Base-by-base conservation (phyloP, 2,113 vertebrate species). In the Cyanocitta stelleri region DNA sequence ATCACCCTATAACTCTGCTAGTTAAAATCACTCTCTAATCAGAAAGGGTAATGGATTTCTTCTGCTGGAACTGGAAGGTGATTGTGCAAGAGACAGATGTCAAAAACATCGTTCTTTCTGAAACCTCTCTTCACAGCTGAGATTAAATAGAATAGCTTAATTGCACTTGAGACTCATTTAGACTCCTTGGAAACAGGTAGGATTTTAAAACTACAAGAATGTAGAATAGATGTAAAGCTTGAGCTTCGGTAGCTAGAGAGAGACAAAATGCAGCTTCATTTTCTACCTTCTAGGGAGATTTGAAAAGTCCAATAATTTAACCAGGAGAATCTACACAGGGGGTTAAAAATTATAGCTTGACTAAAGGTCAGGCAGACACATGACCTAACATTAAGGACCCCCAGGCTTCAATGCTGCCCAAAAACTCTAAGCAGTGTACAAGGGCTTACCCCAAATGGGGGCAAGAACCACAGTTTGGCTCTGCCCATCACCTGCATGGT, bases 11-110 rank as follows among this genome's bases (percentile, higher is more conserved):
- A 96, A 95, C 76, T 97, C 67, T 62, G 35, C 78, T 94, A 93
- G 92, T 90, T 95, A 86, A 90, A 95, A 67, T 41, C 72, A 33
- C 63, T 85, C 62, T 91, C 75, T 85, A 90, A 95, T 97, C 76
- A 85, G 75, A 79, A 87, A 95, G 43, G 56, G 59, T 85, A 91
- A 87, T 89, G 68, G 37, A 87, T 94, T 97, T 89, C 46, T 52
- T 85, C 77, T 97, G 62, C 80, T 88, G 68, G 69, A 33, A 59
- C 43, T 73, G 39, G 43, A 77, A 92, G 59, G 16, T 46, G 64
- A 96, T 80, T 7, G 9, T 90, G 67, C 59, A 75, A 97, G 78
- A 90, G 83, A 94, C 91, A 97, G 74, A 90, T 75, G 91, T 93
- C 91, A 80, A 96, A 93, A 93, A 13, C 29, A 62, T 89, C 39